A percentile compares a stretch with the other conserved stretches of the same genome.
Evolutionary conservation across 2,113 vertebrate species (phyloP).

Genomic region (Morphnarchus princeps): DNA sequence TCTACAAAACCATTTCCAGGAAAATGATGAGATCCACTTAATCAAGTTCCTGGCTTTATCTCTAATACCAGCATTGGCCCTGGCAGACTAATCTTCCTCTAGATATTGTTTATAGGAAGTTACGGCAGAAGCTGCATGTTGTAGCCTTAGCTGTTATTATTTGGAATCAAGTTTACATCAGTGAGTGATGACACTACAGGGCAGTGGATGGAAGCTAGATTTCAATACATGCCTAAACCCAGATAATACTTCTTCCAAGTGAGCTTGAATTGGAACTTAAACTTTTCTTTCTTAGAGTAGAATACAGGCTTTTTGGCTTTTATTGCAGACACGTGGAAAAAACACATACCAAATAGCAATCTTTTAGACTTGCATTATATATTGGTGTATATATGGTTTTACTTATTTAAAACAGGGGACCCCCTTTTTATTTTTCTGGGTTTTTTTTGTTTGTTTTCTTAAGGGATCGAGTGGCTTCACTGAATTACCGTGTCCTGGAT

Average conservation of each 20-base stretch:
- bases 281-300: background rate
- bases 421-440: background rate
- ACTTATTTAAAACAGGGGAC: background rate
- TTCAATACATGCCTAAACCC: background rate
- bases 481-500: slow-evolving; percentile 84
- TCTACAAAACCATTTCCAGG: background rate
- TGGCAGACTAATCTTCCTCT: background rate
- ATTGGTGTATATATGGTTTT: background rate
- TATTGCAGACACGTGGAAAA: background rate
- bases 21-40: background rate
- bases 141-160: background rate
- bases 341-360: background rate
- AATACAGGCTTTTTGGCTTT: background rate
- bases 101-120: background rate
- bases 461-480: slow-evolving; percentile 81
- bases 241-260: background rate
- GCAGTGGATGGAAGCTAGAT: background rate
- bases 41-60: background rate
- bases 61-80: background rate
- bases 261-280: background rate
- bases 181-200: background rate
- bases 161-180: background rate
- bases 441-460: background rate
- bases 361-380: background rate
- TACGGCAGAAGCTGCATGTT: background rate